Percentiles rank a stretch among this genome's conserved stretches.
Evolutionary conservation across 2,113 vertebrate genomes (phyloP).

Genomic region (Beaufortia kweichowensis): DNA sequence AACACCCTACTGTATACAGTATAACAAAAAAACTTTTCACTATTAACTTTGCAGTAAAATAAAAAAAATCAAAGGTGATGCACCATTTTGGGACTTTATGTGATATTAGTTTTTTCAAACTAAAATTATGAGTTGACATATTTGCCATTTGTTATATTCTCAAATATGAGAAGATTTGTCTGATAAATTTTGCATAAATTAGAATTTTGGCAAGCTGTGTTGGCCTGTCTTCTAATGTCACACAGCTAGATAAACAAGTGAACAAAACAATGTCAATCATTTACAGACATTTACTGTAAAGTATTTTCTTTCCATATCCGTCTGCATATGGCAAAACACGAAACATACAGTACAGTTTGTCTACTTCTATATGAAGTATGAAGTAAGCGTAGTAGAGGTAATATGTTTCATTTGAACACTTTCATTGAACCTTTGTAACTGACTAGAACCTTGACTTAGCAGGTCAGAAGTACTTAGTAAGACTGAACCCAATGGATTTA

Average conservation of each 20-base stretch:
- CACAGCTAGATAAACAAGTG: background rate
- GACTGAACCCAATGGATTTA: slow-evolving; percentile 17
- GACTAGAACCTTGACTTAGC: background rate
- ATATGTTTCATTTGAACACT: too few relatives aligned
- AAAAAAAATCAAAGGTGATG: too few relatives aligned
- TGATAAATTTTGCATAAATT: background rate
- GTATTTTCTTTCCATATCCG: background rate
- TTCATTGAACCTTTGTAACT: background rate
- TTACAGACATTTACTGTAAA: background rate
- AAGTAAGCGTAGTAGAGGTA: too few relatives aligned
- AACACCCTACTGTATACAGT: too few relatives aligned
- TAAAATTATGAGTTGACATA: too few relatives aligned
- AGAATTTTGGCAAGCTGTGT: background rate
- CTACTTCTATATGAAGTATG: background rate
- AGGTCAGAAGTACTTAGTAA: background rate
- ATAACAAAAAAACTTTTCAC: too few relatives aligned
- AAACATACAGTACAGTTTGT: background rate
- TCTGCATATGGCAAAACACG: background rate
- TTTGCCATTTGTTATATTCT: too few relatives aligned
- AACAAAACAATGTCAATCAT: background rate
- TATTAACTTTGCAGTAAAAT: too few relatives aligned
- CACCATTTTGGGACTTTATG: too few relatives aligned
- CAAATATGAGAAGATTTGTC: too few relatives aligned
- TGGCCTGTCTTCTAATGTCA: background rate
- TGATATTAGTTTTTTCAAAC: too few relatives aligned